A percentile compares a stretch with the other conserved stretches of the same genome.
Conservation (phyloP, 2,888 invertebrate genomes). For the Oscheius sp. region DNA sequence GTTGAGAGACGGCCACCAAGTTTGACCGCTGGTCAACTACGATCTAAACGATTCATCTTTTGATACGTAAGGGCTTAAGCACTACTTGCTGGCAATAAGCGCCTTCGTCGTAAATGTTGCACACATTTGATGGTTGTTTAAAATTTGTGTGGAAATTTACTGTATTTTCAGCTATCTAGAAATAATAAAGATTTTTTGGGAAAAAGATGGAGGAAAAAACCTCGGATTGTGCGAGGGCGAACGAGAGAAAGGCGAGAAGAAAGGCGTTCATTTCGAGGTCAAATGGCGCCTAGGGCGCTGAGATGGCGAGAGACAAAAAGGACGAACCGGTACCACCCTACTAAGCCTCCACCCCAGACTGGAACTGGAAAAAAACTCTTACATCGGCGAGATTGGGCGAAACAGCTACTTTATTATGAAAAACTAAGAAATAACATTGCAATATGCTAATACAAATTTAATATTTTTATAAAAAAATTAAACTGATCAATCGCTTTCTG, state of each 20-base stretch:
- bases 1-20: constrained; percentile 27
- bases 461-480: background rate
- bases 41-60: background rate
- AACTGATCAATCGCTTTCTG: background rate
- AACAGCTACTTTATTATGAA: no score
- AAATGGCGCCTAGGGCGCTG: constrained; percentile 17
- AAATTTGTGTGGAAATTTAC: constrained; percentile 20
- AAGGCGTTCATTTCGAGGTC: constrained; percentile 5
- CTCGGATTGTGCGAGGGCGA: constrained; percentile 14
- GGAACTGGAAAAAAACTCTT: background rate
- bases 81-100: constrained; percentile 23
- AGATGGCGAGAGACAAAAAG: constrained; percentile 7
- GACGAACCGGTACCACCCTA: constrained; percentile 9
- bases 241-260: background rate
- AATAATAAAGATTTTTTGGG: background rate
- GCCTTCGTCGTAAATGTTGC: constrained; percentile 24
- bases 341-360: no score
- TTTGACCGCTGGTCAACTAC: constrained; percentile 17
- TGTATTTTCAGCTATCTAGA: constrained; percentile 12
- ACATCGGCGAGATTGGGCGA: no score
- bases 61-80: no score
- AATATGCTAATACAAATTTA: background rate
- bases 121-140: background rate
- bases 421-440: background rate
- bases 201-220: constrained; percentile 9